Percentiles rank a stretch among this genome's conserved stretches.
These are phyloP conservation scores for Sesia apiformis DNA, from an alignment of 2,888 invertebrate species.

Conservation along the genomic window DNA sequence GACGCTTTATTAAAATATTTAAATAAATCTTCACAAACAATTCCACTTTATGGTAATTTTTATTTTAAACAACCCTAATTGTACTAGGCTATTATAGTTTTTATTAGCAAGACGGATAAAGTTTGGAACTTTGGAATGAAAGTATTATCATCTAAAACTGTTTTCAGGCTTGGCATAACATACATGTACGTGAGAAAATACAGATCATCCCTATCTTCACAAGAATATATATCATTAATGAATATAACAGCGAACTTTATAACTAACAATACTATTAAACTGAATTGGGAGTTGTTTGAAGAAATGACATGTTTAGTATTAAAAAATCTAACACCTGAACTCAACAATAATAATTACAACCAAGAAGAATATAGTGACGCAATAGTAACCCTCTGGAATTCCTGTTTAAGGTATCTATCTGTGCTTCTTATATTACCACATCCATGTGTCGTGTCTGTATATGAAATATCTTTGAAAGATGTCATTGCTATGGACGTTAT, in stretches of 20 bases:
- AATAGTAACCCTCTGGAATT: constrained; percentile 45
- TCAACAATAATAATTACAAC: constrained; percentile 5
- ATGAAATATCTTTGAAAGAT: too few species aligned
- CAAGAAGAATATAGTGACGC: constrained; percentile 6
- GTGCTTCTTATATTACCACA: neutral
- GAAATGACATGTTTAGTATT: constrained; percentile 29
- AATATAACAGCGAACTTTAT: constrained; percentile 33
- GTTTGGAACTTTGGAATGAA: too few species aligned
- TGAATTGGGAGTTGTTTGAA: constrained; percentile 36
- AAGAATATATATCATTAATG: constrained; percentile 33
- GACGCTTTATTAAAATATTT: too few species aligned
- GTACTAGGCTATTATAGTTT: too few species aligned
- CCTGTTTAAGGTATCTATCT: constrained; percentile 46
- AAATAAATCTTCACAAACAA: too few species aligned
- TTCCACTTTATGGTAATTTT: too few species aligned
- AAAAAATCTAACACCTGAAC: constrained; percentile 13
- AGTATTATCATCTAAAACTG: too few species aligned
- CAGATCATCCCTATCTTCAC: constrained; percentile 20
- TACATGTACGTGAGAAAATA: constrained; percentile 40
- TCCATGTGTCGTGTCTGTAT: too few species aligned
- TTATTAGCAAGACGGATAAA: too few species aligned
- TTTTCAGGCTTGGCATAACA: constrained; percentile 50
- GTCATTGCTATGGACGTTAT: too few species aligned
- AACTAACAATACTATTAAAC: constrained; percentile 20
- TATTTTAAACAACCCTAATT: too few species aligned